phyloP scores from a whole-genome alignment of 2,797 vertebrate species.

The Hippocampus kuda region DNA sequence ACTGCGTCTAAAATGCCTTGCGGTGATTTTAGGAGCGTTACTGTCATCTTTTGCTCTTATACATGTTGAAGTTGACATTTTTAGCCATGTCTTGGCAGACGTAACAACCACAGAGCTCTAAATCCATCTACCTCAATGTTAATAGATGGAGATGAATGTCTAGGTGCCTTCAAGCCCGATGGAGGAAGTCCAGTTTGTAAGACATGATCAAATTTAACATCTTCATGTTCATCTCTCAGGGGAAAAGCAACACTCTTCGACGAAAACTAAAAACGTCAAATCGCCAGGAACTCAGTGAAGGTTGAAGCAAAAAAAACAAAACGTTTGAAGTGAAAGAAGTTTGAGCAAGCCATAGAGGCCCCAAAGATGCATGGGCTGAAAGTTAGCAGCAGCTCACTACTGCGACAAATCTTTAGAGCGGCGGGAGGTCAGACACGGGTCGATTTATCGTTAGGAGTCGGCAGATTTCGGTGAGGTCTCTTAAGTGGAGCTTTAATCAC shows the following conservation, averaged over 20 bases:
- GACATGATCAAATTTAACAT: background rate
- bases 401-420: constrained; percentile 2
- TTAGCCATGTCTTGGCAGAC: background rate
- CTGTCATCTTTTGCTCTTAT: background rate
- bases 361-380: constrained; percentile 1
- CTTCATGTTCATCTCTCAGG: background rate
- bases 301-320: background rate
- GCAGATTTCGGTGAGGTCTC: constrained; percentile 1
- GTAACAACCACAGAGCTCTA: background rate
- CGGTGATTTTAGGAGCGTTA: background rate
- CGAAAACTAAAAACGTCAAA: background rate
- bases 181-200: background rate
- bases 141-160: background rate
- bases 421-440: background rate
- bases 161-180: background rate
- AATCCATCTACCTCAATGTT: background rate
- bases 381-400: background rate
- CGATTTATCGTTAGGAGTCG: constrained; percentile 6
- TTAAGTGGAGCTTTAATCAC: constrained; percentile 6
- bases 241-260: background rate
- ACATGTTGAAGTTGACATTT: background rate
- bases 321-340: background rate
- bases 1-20: background rate
- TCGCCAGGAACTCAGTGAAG: background rate
- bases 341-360: background rate